Percentiles rank a stretch among this genome's conserved stretches.
phyloP scores from a whole-genome alignment of 2,888 invertebrate genomes.

The Bellardia pandia region DNA sequence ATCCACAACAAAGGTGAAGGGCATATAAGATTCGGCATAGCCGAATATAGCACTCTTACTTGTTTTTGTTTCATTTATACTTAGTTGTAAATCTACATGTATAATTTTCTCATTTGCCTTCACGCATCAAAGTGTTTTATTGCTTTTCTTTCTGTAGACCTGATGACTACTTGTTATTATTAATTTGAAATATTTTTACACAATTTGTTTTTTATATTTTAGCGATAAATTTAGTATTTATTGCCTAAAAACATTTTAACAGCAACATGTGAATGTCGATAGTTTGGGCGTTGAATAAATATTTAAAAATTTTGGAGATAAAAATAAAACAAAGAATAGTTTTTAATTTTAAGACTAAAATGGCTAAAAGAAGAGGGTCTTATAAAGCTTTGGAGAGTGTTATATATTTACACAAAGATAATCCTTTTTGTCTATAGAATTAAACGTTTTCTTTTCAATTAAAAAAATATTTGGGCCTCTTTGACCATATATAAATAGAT shows the following conservation, averaged over 20 bases:
- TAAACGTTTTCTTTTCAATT: too few relatives aligned
- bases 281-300: slow-evolving; percentile 13
- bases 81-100: not conserved
- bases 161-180: slow-evolving; percentile 15
- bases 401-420: too few relatives aligned
- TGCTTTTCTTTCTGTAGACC: not conserved
- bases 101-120: not conserved
- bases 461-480: too few relatives aligned
- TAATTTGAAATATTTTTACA: slow-evolving; percentile 21
- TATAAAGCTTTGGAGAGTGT: too few relatives aligned
- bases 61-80: not conserved
- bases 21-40: too few relatives aligned
- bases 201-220: not conserved
- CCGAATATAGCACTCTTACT: too few relatives aligned
- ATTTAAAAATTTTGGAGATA: not conserved
- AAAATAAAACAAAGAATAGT: too few relatives aligned
- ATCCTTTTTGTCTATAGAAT: too few relatives aligned
- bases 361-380: too few relatives aligned
- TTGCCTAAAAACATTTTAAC: slow-evolving; percentile 28
- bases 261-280: slow-evolving; percentile 39
- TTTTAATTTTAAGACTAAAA: too few relatives aligned
- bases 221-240: slow-evolving; percentile 50
- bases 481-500: too few relatives aligned
- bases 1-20: too few relatives aligned
- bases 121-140: slow-evolving; percentile 30